phyloP scores from a whole-genome alignment of 2,113 vertebrate genomes.

The Erpornis zantholeuca region DNA sequence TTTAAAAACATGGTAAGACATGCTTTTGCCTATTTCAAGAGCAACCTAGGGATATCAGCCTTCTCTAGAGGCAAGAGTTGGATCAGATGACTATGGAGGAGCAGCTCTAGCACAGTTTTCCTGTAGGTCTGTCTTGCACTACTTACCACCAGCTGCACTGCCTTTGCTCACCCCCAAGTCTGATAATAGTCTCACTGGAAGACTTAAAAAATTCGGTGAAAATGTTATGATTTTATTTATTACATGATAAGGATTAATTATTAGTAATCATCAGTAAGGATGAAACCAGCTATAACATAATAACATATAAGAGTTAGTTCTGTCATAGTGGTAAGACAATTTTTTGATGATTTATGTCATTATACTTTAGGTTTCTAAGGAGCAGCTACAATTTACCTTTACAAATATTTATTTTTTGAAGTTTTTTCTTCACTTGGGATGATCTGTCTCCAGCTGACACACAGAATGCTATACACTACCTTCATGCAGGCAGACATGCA shows the following conservation, averaged over 20 bases:
- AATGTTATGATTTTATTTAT: background rate
- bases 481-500: background rate
- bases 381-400: background rate
- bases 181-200: background rate
- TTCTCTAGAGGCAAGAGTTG: background rate
- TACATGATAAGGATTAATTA: background rate
- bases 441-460: background rate
- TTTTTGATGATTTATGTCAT: background rate
- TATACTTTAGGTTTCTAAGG: background rate
- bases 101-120: background rate
- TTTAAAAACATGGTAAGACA: background rate
- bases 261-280: background rate
- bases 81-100: background rate
- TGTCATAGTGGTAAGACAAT: background rate
- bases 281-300: background rate
- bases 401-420: background rate
- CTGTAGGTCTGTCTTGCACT: background rate
- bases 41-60: background rate
- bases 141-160: background rate
- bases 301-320: background rate
- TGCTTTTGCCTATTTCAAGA: background rate
- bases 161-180: background rate
- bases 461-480: background rate
- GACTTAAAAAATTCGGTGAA: background rate
- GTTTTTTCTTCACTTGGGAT: background rate